phyloP scores from a whole-genome alignment of 2,797 vertebrate genomes.

The Notamacropus eugenii region DNA sequence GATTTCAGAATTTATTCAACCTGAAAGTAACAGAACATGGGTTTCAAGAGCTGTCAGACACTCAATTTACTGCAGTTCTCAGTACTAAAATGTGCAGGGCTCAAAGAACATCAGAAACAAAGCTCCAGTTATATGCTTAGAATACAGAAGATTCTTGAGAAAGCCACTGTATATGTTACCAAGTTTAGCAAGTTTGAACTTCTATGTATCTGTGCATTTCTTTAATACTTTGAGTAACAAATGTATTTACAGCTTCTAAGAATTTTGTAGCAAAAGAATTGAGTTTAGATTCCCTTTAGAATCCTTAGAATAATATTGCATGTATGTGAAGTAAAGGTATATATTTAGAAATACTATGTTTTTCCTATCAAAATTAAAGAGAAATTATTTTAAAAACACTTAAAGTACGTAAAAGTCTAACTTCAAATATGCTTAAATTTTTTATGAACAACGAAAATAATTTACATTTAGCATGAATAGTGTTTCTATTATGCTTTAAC shows the following conservation, averaged over 20 bases:
- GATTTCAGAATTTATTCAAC: slow-evolving; percentile 77
- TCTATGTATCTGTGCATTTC: slow-evolving; percentile 51
- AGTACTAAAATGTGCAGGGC: slow-evolving; percentile 60
- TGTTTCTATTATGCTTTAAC: neutral
- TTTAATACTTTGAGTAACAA: neutral
- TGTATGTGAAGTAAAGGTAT: neutral
- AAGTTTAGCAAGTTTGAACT: slow-evolving; percentile 36
- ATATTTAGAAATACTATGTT: neutral
- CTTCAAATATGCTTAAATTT: neutral
- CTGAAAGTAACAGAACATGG: slow-evolving; percentile 71
- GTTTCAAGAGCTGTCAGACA: slow-evolving; percentile 78
- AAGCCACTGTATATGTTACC: slow-evolving; percentile 32
- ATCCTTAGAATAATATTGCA: neutral
- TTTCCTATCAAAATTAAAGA: neutral
- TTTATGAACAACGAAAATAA: neutral
- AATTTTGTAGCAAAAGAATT: neutral
- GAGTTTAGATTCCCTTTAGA: neutral
- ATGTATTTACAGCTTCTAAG: neutral
- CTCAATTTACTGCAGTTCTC: slow-evolving; percentile 75
- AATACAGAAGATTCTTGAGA: slow-evolving; percentile 62
- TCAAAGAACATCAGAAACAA: slow-evolving; percentile 70
- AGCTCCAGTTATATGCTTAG: slow-evolving; percentile 63
- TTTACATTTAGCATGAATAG: neutral
- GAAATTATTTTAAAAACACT: neutral
- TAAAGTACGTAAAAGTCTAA: neutral